These are phyloP conservation scores for Numida meleagris DNA, from an alignment of 2,113 vertebrate genomes.

Conservation along the genomic window DNA sequence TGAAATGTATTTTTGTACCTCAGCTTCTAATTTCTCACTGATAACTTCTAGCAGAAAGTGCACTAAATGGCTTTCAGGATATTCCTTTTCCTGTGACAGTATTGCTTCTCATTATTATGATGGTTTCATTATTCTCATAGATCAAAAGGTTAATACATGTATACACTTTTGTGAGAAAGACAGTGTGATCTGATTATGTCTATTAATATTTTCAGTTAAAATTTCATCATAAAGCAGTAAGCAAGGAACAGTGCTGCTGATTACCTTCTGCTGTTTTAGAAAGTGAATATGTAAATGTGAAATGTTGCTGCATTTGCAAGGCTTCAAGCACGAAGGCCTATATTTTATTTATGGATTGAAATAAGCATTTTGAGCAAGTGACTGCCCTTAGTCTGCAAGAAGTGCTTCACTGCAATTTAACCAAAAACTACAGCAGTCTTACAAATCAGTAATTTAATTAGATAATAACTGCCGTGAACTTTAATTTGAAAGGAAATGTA, in stretches of 20 bases:
- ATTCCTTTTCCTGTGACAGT: not conserved
- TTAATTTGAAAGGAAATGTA: not conserved
- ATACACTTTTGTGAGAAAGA: not conserved
- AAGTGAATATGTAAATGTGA: conserved; percentile 43
- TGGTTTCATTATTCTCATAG: not conserved
- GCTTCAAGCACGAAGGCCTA: conserved; percentile 15
- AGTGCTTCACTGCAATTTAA: not conserved
- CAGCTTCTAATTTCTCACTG: not conserved
- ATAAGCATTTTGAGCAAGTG: conserved; percentile 19
- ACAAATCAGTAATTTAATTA: conserved; percentile 53
- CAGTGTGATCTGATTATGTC: conserved; percentile 48
- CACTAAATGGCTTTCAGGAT: conserved; percentile 26
- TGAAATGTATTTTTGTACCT: not conserved
- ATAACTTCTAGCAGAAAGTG: not conserved
- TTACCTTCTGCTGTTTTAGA: conserved; percentile 48
- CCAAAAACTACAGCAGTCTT: conserved; percentile 20
- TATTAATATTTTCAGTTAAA: conserved; percentile 72
- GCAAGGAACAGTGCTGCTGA: conserved; percentile 41
- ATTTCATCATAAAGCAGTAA: conserved; percentile 65
- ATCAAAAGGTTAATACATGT: conserved; percentile 60
- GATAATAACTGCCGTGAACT: not conserved
- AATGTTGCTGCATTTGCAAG: conserved; percentile 27
- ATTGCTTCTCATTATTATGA: not conserved
- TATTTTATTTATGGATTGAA: conserved; percentile 67
- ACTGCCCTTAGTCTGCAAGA: conserved; percentile 32